Conservation (phyloP, 2,888 invertebrate species). For the Thymelicus lineola region DNA sequence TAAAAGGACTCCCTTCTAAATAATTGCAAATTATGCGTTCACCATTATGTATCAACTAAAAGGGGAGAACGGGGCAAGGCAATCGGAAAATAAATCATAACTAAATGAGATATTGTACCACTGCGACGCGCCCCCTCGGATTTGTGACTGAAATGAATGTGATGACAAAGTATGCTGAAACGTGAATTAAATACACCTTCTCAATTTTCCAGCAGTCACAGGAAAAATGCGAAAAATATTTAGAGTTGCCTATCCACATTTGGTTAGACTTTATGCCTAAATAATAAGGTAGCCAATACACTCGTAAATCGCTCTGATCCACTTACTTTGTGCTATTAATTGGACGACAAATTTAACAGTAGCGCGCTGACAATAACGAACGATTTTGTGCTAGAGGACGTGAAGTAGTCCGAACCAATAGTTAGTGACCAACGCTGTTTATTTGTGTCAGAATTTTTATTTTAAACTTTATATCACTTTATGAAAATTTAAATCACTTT, state of each 20-base stretch:
- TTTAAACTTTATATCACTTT: too few relatives aligned
- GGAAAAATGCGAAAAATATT: constrained; percentile 9
- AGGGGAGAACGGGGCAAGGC: constrained; percentile 63
- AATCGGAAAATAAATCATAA: constrained; percentile 75
- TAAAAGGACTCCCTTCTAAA: constrained; percentile 17
- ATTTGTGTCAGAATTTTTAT: too few relatives aligned
- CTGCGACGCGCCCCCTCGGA: constrained; percentile 52
- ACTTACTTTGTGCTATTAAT: too few relatives aligned
- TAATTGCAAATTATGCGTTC: constrained; percentile 54
- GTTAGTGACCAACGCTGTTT: too few relatives aligned
- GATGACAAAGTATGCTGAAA: constrained; percentile 69
- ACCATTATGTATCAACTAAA: constrained; percentile 55
- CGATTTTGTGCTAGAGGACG: too few relatives aligned
- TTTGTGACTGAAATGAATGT: constrained; percentile 63
- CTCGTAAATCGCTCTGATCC: too few relatives aligned
- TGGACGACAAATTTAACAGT: too few relatives aligned
- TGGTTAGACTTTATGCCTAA: not conserved
- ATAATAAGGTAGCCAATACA: too few relatives aligned
- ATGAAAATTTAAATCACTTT: too few relatives aligned
- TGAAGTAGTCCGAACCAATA: too few relatives aligned
- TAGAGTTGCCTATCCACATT: not conserved
- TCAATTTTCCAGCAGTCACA: constrained; percentile 43
- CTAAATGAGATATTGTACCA: constrained; percentile 72
- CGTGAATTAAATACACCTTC: constrained; percentile 59
- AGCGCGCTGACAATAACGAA: too few relatives aligned